Percentiles rank a stretch among this genome's conserved stretches.
phyloP scores from a whole-genome alignment of 2,797 vertebrate genomes.

The Paramormyrops hopkinsi region DNA sequence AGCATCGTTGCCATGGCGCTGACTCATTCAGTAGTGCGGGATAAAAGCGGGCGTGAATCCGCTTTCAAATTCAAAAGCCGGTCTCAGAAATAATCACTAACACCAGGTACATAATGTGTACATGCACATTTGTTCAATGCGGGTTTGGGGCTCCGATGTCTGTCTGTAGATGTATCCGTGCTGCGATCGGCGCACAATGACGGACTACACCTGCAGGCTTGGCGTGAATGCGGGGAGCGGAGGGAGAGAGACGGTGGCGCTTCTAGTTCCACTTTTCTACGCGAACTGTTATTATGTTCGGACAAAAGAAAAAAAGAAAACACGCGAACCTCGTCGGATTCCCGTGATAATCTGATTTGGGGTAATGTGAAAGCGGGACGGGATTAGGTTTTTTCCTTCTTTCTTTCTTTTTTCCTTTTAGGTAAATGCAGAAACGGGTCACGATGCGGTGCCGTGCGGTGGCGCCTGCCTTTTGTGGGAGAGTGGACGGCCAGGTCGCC shows the following conservation, averaged over 20 bases:
- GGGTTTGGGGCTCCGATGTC: background rate
- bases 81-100: constrained; percentile 35
- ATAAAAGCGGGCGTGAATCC: constrained; percentile 40
- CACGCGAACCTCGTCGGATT: constrained; percentile 28
- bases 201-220: constrained; percentile 43
- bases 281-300: constrained; percentile 14
- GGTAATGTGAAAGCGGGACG: constrained; percentile 46
- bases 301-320: background rate
- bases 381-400: constrained; percentile 50
- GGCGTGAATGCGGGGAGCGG: constrained; percentile 45
- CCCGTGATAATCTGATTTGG: constrained; percentile 49
- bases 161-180: background rate
- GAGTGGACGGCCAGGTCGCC: constrained; percentile 39
- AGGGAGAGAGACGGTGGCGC: background rate
- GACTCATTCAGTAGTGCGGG: constrained; percentile 37
- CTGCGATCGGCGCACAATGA: background rate
- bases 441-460: constrained; percentile 51
- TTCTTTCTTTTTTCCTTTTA: constrained; percentile 20
- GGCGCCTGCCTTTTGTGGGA: constrained; percentile 51
- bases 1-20: constrained; percentile 51
- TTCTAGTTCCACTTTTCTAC: constrained; percentile 43
- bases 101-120: constrained; percentile 19
- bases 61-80: constrained; percentile 29
- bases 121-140: background rate
- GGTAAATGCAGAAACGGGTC: constrained; percentile 33